phyloP scores from a whole-genome alignment of 1,140 invertebrate genomes.

The Drosophila pandora region DNA sequence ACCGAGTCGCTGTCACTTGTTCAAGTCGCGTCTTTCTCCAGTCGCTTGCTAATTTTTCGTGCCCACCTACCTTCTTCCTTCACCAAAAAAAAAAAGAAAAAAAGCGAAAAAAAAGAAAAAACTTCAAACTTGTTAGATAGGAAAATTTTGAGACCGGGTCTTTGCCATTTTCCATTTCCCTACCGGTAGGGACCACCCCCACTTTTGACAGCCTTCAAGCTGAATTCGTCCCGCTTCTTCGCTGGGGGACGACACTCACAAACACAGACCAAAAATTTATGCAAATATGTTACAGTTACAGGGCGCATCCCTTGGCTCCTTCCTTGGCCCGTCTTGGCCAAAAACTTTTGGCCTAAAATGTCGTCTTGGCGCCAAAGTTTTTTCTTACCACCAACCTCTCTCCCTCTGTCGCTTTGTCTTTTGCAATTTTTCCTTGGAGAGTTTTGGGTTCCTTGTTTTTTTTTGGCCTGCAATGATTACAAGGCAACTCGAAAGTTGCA shows the following conservation, averaged over 20 bases:
- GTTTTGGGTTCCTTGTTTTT: conserved; percentile 24
- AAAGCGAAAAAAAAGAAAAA: conserved; percentile 13
- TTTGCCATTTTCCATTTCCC: conserved; percentile 11
- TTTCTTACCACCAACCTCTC: not conserved
- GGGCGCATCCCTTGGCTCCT: conserved; percentile 9
- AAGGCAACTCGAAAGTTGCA: conserved; percentile 63
- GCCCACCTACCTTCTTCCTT: conserved; percentile 31
- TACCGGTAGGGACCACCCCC: not conserved
- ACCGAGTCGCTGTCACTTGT: conserved; percentile 46
- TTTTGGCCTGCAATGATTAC: conserved; percentile 59
- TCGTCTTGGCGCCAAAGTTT: conserved; percentile 70
- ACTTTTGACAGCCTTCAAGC: conserved; percentile 57
- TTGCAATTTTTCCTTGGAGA: conserved; percentile 7
- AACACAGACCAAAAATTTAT: conserved; percentile 44
- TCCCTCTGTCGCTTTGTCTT: not conserved
- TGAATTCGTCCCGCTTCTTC: conserved; percentile 48
- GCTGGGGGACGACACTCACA: conserved; percentile 15
- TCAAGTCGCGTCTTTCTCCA: conserved; percentile 15
- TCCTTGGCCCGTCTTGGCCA: not conserved
- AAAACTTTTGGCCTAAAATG: conserved; percentile 63
- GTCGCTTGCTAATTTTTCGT: conserved; percentile 43
- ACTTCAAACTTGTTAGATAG: conserved; percentile 57
- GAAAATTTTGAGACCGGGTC: conserved; percentile 28
- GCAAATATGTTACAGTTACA: conserved; percentile 67
- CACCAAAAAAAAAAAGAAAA: too few relatives aligned